phyloP scores from a whole-genome alignment of 1,140 invertebrate genomes.

The Zaprionus ghesquierei region DNA sequence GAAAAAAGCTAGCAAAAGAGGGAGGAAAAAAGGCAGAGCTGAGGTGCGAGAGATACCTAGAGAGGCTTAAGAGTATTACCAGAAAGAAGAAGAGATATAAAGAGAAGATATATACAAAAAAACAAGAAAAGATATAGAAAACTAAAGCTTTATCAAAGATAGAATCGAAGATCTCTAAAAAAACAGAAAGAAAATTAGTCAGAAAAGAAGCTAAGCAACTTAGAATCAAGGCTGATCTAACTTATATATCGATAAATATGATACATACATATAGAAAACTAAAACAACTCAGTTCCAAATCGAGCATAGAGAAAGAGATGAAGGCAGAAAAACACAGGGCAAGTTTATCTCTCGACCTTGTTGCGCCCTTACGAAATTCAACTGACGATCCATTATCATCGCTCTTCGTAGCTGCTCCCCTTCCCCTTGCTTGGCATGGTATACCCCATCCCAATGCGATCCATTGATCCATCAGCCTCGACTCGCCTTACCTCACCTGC shows the following conservation, averaged over 20 bases:
- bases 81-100: neutral
- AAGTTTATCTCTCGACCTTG: conserved; percentile 6
- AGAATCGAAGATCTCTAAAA: neutral
- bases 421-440: too few relatives aligned
- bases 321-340: neutral
- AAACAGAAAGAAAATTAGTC: neutral
- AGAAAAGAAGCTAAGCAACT: neutral
- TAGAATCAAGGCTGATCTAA: neutral
- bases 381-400: conserved; percentile 16
- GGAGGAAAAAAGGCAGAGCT: neutral
- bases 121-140: neutral
- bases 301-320: neutral
- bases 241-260: neutral
- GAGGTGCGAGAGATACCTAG: neutral
- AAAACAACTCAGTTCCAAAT: neutral
- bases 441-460: neutral
- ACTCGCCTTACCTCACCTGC: neutral
- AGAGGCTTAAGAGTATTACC: too few relatives aligned
- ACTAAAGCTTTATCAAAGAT: neutral
- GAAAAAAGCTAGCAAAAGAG: neutral
- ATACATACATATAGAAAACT: neutral
- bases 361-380: conserved; percentile 10
- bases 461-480: conserved; percentile 2
- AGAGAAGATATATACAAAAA: neutral
- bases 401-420: neutral